Percentiles rank a stretch among this genome's conserved stretches.
Evolutionary conservation across 2,113 vertebrate genomes (phyloP).

Genomic region (Setophaga coronata): DNA sequence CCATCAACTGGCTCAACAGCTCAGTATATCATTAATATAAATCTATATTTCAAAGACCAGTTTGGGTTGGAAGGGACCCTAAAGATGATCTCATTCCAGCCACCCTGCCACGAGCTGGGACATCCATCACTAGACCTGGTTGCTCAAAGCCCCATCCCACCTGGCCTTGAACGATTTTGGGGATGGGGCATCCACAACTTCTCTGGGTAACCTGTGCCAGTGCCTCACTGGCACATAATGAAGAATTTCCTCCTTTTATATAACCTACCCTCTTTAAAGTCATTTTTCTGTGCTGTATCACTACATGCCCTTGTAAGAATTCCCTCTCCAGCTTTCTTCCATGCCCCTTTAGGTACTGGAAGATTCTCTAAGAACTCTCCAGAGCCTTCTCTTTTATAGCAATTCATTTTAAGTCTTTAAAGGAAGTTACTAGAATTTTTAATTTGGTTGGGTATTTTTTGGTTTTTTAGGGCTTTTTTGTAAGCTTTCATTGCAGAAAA

Average conservation of each 20-base stretch:
- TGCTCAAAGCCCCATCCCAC: background rate
- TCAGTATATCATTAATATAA: background rate
- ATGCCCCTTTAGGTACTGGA: background rate
- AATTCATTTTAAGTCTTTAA: background rate
- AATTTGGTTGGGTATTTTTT: background rate
- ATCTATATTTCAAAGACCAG: background rate
- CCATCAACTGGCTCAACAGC: background rate
- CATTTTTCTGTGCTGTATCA: background rate
- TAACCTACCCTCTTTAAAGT: background rate
- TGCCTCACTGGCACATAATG: background rate
- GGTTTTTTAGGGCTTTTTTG: rapidly evolving
- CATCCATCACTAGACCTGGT: background rate
- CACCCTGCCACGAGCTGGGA: rapidly evolving
- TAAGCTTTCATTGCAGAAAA: background rate
- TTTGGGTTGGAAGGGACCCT: background rate
- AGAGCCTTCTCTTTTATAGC: background rate
- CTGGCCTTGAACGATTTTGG: background rate
- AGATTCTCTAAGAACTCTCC: background rate
- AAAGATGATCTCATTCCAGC: background rate
- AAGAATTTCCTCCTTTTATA: background rate
- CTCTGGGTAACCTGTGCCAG: background rate
- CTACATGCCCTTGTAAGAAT: background rate
- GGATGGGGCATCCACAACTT: background rate
- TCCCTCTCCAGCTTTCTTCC: background rate
- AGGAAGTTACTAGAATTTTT: background rate